Conservation (phyloP, 2,797 vertebrate species). For the Notoglanidium macrostoma region DNA sequence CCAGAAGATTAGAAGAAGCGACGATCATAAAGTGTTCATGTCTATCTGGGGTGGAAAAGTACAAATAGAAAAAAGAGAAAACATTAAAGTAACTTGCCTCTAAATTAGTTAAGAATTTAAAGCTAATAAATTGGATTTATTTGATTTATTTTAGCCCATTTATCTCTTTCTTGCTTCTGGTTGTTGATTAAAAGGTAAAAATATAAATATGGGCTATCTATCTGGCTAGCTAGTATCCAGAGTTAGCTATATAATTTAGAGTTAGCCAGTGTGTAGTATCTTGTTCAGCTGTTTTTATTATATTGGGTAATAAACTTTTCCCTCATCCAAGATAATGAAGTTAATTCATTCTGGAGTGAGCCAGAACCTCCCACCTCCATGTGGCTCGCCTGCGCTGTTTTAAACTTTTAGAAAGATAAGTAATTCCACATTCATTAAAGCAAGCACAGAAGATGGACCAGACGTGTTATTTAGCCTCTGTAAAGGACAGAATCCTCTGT, state of each 20-base stretch:
- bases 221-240: background rate
- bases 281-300: background rate
- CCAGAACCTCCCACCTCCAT: background rate
- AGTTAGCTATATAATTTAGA: background rate
- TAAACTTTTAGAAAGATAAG: background rate
- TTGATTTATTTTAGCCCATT: background rate
- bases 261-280: background rate
- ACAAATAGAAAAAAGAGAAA: background rate
- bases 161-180: background rate
- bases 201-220: background rate
- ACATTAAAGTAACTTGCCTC: background rate
- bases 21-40: background rate
- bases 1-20: background rate
- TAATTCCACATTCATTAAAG: background rate
- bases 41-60: background rate
- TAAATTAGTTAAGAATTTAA: background rate
- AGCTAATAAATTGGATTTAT: background rate
- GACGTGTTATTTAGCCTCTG: background rate
- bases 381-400: background rate
- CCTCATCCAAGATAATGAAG: background rate
- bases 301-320: background rate
- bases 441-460: background rate
- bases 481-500: background rate
- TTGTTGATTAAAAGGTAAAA: background rate
- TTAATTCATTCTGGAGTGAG: background rate